Base-by-base conservation (phyloP, 2,113 vertebrate genomes). In the Mixornis gularis region DNA sequence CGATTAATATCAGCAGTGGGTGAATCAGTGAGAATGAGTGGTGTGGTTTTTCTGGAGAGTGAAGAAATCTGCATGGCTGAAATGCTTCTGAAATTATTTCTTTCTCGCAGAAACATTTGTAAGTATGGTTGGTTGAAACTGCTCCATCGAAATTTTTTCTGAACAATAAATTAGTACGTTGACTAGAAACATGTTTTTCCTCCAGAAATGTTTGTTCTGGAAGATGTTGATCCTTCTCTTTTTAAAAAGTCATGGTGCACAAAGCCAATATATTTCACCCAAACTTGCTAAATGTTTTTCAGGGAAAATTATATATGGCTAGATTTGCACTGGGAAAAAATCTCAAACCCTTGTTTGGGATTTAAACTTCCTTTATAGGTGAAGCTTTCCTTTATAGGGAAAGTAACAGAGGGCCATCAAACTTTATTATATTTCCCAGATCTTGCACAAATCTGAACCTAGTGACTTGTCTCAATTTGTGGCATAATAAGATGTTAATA, bases 1-100 rank as follows among this genome's bases (percentile, higher is more conserved):
- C 0, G 3, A n/a, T 87, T 52, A 69, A 78, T 55, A 73, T 55
- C 79, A 91, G 65, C 56, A 82, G 51, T 36, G 64, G 38, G 82
- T 91, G 48, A 93, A 93, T 59, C 85, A 80, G 90, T 90, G 70
- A 66, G 76, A 91, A 83, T 66, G 44, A 94, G 52, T 63, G 38
- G 53, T 85, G 63, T 48, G 63, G 27, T 80, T 92, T 90, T 80
- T 71, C 81, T 73, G 63, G 52, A 66, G 76, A 56, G 60, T 77
- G 77, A 94, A 94, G 85, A 93, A 85, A 83, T 85, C 74, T 66
- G 30, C 85, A 52, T 90, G 93, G 82, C 72, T 90, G 92, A 90
- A 86, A 86, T 90, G 79, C 76, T 92, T 90, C 60, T 77, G 72
- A 93, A 87, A 40, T 2, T 0, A 38, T 77, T 94, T 66, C 21